Percentiles rank a stretch among this genome's conserved stretches.
Evolutionary conservation across 2,113 vertebrate species (phyloP).

Genomic region (Eolophus roseicapilla): DNA sequence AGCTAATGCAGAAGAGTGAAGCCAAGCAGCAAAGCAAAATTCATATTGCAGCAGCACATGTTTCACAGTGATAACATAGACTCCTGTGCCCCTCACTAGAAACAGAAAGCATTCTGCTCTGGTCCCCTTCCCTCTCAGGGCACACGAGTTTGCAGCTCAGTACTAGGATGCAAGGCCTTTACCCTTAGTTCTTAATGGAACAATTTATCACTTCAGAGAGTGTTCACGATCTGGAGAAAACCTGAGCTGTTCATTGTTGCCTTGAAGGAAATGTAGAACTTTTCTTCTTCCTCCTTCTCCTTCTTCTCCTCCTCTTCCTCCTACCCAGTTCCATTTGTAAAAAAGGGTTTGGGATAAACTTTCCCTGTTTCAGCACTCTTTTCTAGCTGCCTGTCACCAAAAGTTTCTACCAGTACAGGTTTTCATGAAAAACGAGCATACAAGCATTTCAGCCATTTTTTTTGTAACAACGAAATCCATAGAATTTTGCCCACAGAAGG

Average conservation of each 20-base stretch:
- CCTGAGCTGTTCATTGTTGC: not conserved
- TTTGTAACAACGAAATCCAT: not conserved
- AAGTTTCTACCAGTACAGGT: not conserved
- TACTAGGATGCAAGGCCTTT: not conserved
- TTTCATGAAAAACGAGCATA: not conserved
- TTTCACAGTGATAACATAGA: not conserved
- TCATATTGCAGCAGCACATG: fast-evolving
- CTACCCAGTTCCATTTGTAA: not conserved
- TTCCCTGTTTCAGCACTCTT: not conserved
- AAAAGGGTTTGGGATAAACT: not conserved
- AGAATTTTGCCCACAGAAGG: not conserved
- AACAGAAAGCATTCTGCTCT: not conserved
- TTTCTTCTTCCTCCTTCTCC: not conserved
- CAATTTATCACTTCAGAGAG: not conserved
- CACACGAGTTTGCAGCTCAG: not conserved
- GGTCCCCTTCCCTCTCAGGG: not conserved
- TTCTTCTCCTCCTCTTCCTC: not conserved
- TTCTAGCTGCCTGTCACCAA: not conserved
- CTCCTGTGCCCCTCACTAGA: not conserved
- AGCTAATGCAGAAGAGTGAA: not conserved
- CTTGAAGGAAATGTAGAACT: not conserved
- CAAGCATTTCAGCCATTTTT: not conserved
- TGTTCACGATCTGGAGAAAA: not conserved
- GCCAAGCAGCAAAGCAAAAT: not conserved
- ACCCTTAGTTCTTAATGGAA: not conserved